These are phyloP conservation scores for Leptinotarsa lineolata DNA, from an alignment of 1,140 invertebrate genomes.

Conservation along the genomic window DNA sequence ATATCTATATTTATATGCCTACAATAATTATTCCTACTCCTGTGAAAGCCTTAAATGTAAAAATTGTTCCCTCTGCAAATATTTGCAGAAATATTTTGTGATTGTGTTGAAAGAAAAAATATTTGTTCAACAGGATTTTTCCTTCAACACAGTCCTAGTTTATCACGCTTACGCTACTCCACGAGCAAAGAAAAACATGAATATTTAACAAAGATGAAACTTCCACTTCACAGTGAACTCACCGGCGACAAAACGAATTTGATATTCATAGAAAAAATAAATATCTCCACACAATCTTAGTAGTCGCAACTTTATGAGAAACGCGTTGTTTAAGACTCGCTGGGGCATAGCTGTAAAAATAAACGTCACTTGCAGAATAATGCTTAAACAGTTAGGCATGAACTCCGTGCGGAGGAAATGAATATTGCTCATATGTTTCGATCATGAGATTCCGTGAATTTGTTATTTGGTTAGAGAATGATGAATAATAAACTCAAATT, in stretches of 20 bases:
- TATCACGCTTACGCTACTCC: background rate
- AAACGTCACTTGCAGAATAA: background rate
- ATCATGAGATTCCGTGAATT: background rate
- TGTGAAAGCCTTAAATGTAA: too few species aligned
- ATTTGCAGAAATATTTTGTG: too few species aligned
- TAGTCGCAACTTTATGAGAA: conserved; percentile 26
- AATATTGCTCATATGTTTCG: background rate
- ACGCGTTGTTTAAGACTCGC: conserved; percentile 9
- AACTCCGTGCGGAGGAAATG: background rate
- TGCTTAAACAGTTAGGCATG: conserved; percentile 14
- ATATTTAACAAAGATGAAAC: conserved; percentile 7
- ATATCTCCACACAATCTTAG: conserved; percentile 23
- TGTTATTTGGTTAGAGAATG: background rate
- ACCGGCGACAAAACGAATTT: conserved; percentile 24
- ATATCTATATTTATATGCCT: too few species aligned
- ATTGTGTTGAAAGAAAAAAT: too few species aligned
- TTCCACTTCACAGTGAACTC: conserved; percentile 5
- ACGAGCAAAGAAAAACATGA: background rate
- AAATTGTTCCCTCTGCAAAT: too few species aligned
- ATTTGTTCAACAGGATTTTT: too few species aligned
- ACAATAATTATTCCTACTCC: too few species aligned
- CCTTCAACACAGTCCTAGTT: background rate
- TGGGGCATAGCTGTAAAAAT: conserved; percentile 15
- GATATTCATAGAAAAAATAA: conserved; percentile 35
- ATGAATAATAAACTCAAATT: too few species aligned